Conservation (phyloP, 2,888 invertebrate genomes). For the Xanthorhoe spadicearia region DNA sequence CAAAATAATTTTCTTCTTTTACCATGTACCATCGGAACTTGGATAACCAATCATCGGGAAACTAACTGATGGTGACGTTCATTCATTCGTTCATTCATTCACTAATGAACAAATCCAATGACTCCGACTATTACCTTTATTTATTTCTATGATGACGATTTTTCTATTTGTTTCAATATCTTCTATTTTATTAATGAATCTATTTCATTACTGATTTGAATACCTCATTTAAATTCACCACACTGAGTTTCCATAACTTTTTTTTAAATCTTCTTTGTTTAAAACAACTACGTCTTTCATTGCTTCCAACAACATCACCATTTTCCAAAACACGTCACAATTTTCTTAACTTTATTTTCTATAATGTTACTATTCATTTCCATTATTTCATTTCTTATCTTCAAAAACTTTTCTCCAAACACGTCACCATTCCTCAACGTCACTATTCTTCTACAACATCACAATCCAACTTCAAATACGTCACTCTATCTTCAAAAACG, state of each 20-base stretch:
- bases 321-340: too few relatives aligned
- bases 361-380: too few relatives aligned
- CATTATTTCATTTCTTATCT: too few relatives aligned
- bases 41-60: slow-evolving; percentile 39
- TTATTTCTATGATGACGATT: not conserved
- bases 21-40: slow-evolving; percentile 46
- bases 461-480: slow-evolving; percentile 10
- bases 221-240: too few relatives aligned
- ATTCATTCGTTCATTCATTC: not conserved
- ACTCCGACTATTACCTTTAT: not conserved
- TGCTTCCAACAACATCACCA: not conserved
- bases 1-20: slow-evolving; percentile 43
- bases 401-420: not conserved
- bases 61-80: not conserved
- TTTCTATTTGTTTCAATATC: too few relatives aligned
- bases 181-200: too few relatives aligned
- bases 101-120: not conserved
- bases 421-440: slow-evolving; percentile 1
- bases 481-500: not conserved
- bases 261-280: too few relatives aligned
- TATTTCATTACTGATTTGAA: too few relatives aligned
- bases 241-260: too few relatives aligned
- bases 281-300: too few relatives aligned
- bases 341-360: too few relatives aligned
- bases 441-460: not conserved